Percentiles rank a stretch among this genome's conserved stretches.
phyloP scores from a whole-genome alignment of 2,797 vertebrate species.

The Fratercula arctica region DNA sequence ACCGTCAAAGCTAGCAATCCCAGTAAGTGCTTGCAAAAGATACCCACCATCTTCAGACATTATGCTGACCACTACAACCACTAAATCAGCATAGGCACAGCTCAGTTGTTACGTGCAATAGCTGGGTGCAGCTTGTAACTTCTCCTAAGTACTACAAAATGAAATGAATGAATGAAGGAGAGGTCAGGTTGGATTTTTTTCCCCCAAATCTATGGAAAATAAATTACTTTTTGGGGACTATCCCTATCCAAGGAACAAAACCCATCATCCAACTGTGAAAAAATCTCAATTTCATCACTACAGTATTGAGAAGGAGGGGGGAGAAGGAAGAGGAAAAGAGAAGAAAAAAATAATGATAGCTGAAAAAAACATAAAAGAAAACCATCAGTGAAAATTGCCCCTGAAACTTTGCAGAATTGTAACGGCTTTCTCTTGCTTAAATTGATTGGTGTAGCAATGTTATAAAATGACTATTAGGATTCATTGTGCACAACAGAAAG shows the following conservation, averaged over 20 bases:
- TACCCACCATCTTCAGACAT: neutral
- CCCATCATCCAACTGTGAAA: slow-evolving; percentile 43
- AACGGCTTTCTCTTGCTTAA: slow-evolving; percentile 76
- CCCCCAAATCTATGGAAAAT: neutral
- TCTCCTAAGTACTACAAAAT: slow-evolving; percentile 19
- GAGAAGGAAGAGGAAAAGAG: neutral
- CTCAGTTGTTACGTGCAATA: neutral
- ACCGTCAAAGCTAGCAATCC: neutral
- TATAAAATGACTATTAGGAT: slow-evolving; percentile 81
- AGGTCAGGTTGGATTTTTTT: neutral
- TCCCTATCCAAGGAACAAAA: slow-evolving; percentile 26
- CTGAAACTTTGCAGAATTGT: slow-evolving; percentile 74
- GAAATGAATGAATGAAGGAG: slow-evolving; percentile 4
- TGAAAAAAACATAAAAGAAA: slow-evolving; percentile 69
- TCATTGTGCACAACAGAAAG: slow-evolving; percentile 78
- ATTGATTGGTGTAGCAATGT: slow-evolving; percentile 78
- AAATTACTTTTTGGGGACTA: slow-evolving; percentile 40
- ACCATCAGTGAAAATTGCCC: slow-evolving; percentile 72
- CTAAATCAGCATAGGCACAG: neutral
- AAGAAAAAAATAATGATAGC: slow-evolving; percentile 52
- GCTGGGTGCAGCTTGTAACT: neutral
- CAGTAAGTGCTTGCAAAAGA: neutral
- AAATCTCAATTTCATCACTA: slow-evolving; percentile 47
- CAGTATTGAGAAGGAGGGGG: neutral
- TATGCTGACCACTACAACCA: neutral